These are phyloP conservation scores for Gambusia holbrooki DNA, from an alignment of 2,113 vertebrate genomes.

Conservation along the genomic window DNA sequence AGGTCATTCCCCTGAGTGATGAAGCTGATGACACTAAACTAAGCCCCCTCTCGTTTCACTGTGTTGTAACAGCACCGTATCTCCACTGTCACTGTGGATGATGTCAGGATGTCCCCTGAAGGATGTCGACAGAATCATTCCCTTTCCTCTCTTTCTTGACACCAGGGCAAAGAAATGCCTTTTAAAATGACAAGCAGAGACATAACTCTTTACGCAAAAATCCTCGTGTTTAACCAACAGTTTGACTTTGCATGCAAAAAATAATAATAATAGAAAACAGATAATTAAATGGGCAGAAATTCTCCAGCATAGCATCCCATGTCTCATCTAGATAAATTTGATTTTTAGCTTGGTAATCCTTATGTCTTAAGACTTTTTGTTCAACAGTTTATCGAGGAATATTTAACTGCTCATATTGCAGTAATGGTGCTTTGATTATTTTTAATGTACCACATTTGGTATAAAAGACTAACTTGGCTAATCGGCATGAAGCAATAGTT, in stretches of 20 bases:
- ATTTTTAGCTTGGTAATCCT: background rate
- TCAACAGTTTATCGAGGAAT: too few species aligned
- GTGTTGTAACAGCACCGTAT: constrained; percentile 62
- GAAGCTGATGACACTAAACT: constrained; percentile 51
- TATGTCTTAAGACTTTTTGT: too few species aligned
- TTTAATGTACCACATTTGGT: too few species aligned
- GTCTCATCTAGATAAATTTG: background rate
- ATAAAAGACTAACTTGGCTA: too few species aligned
- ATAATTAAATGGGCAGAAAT: background rate
- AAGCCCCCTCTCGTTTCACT: background rate
- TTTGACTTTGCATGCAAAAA: background rate
- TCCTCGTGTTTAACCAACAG: background rate
- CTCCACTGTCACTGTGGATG: constrained; percentile 51
- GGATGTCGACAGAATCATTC: constrained; percentile 39
- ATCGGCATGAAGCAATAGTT: too few species aligned
- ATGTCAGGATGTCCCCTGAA: constrained; percentile 57
- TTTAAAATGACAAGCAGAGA: constrained; percentile 11
- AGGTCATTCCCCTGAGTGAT: constrained; percentile 55
- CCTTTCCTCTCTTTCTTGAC: constrained; percentile 16
- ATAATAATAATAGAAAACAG: too few species aligned
- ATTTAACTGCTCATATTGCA: too few species aligned
- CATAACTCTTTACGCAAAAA: background rate
- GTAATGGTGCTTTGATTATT: too few species aligned
- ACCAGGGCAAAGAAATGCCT: background rate
- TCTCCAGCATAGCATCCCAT: background rate